Percentiles rank a stretch among this genome's conserved stretches.
phyloP scores from a whole-genome alignment of 1,140 invertebrate species.

The Drosophila ironensis region DNA sequence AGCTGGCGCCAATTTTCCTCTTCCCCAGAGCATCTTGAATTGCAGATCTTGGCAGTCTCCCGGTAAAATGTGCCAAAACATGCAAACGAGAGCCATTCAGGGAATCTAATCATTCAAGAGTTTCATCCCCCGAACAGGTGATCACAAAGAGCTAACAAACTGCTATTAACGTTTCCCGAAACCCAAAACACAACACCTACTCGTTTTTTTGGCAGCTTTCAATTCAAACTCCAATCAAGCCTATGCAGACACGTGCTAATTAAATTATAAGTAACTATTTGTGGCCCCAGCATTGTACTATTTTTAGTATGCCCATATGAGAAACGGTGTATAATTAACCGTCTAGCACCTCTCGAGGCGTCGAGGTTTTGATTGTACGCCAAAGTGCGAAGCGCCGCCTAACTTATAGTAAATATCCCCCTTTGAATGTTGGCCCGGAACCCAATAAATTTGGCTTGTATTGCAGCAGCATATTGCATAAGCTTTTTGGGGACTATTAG shows the following conservation, averaged over 20 bases:
- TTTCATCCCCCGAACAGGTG: no score
- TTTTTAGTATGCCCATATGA: constrained; percentile 28
- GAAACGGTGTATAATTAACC: constrained; percentile 33
- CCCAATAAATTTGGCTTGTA: no score
- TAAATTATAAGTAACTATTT: constrained; percentile 30
- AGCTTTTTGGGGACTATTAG: neutral
- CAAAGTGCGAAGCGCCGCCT: constrained; percentile 10
- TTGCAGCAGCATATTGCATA: no score
- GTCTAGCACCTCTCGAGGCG: constrained; percentile 49
- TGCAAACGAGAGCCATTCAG: no score
- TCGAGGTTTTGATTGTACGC: neutral
- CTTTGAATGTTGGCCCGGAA: no score
- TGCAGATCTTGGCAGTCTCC: no score
- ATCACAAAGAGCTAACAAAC: neutral
- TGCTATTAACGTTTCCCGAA: no score
- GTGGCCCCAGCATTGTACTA: constrained; percentile 20
- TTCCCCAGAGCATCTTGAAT: constrained; percentile 1
- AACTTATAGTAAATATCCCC: no score
- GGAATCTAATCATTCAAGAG: no score
- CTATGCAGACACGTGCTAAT: constrained; percentile 26
- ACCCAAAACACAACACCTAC: no score
- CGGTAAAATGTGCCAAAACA: no score
- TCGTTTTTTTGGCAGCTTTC: constrained; percentile 5
- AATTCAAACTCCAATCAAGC: constrained; percentile 1
- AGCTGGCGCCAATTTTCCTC: constrained; percentile 61